Evolutionary conservation across 2,113 vertebrate species (phyloP).

Genomic region (Pithys albifrons): DNA sequence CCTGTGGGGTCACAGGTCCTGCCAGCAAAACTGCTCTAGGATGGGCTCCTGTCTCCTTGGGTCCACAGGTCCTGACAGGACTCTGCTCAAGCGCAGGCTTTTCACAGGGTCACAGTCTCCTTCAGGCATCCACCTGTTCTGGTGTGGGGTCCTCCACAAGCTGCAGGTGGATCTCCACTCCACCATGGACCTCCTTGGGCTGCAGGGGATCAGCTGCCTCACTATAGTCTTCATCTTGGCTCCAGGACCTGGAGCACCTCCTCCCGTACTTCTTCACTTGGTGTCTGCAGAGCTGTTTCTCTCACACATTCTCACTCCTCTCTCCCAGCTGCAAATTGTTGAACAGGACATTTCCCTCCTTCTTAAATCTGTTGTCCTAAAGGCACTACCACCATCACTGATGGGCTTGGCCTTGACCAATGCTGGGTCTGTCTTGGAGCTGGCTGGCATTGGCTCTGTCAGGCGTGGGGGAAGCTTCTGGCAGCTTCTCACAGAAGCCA

Average conservation of each 20-base stretch:
- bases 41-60: not conserved
- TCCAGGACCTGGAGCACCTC: accelerated
- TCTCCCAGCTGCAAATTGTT: not conserved
- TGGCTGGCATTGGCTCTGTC: accelerated
- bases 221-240: not conserved
- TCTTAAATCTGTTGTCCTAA: not conserved
- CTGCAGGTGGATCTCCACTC: not conserved
- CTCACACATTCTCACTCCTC: not conserved
- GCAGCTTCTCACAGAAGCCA: not conserved
- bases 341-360: not conserved
- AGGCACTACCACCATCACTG: not conserved
- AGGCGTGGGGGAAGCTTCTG: not conserved
- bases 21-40: not conserved
- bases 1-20: not conserved
- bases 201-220: not conserved
- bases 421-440: not conserved
- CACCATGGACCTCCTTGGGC: not conserved
- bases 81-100: not conserved
- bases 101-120: not conserved
- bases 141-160: not conserved
- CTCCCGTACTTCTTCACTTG: not conserved
- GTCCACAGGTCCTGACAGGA: not conserved
- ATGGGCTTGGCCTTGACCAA: accelerated
- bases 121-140: not conserved
- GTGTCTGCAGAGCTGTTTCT: not conserved